Evolutionary conservation across 2,113 vertebrate genomes (phyloP).

Genomic region (Gobio gobio): DNA sequence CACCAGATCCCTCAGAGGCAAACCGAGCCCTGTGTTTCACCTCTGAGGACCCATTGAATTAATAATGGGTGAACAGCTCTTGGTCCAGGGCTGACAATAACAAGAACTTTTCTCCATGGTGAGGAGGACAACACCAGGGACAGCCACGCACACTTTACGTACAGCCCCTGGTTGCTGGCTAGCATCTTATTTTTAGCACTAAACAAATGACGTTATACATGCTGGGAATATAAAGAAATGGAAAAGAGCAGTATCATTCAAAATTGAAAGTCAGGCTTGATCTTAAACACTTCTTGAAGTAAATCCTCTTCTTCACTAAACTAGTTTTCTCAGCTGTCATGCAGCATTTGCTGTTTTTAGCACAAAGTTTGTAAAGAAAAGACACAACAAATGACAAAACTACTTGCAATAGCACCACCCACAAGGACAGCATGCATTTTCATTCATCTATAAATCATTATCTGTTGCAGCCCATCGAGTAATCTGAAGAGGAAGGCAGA

Average conservation of each 20-base stretch:
- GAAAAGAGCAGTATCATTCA: background rate
- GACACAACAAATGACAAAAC: background rate
- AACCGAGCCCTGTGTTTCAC: constrained; percentile 35
- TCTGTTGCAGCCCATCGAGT: background rate
- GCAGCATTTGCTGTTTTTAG: background rate
- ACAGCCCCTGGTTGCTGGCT: background rate
- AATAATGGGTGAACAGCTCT: constrained; percentile 47
- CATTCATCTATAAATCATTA: constrained; percentile 1
- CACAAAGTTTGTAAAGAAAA: background rate
- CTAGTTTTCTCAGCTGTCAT: background rate
- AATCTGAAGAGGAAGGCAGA: background rate
- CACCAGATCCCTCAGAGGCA: constrained; percentile 38
- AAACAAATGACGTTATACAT: background rate
- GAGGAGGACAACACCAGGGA: constrained; percentile 1
- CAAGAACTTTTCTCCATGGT: constrained; percentile 38
- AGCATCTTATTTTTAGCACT: constrained; percentile 2
- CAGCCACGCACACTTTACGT: background rate
- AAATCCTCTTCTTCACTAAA: background rate
- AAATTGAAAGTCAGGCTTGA: background rate
- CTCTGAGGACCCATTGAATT: constrained; percentile 47
- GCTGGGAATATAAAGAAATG: background rate
- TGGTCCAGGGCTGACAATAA: constrained; percentile 29
- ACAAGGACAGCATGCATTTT: background rate
- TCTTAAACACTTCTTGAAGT: background rate
- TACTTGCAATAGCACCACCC: background rate